Conservation (phyloP, 2,113 vertebrate species). For the Ardeotis arabs region DNA sequence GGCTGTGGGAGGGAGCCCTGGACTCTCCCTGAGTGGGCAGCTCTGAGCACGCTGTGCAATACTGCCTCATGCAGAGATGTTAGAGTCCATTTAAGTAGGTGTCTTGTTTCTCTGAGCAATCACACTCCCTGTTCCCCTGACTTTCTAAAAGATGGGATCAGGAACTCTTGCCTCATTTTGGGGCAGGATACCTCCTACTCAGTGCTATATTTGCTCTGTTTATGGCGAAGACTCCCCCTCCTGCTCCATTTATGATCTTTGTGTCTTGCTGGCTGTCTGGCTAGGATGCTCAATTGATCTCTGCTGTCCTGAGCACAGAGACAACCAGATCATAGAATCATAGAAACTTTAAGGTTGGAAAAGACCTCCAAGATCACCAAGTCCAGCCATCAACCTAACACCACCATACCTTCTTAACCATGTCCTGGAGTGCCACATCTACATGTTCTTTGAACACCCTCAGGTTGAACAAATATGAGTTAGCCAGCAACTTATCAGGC, state of each 20-base stretch:
- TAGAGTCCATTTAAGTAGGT: not conserved
- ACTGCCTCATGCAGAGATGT: rapidly evolving
- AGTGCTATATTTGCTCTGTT: not conserved
- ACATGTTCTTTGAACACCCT: not conserved
- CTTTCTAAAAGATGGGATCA: not conserved
- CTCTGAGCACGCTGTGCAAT: rapidly evolving
- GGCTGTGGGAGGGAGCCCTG: not conserved
- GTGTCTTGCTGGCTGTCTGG: not conserved
- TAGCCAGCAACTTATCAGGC: not conserved
- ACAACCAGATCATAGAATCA: not conserved
- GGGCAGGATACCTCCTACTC: not conserved
- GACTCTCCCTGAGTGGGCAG: not conserved
- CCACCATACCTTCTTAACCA: too few species aligned
- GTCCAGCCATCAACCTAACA: too few species aligned
- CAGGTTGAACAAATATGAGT: not conserved
- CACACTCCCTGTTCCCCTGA: not conserved
- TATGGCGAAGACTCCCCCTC: not conserved
- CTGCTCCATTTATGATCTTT: not conserved
- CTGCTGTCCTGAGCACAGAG: not conserved
- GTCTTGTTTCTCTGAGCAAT: not conserved
- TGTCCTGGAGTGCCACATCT: too few species aligned
- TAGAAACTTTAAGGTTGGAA: too few species aligned
- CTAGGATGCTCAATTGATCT: not conserved
- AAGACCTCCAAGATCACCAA: too few species aligned
- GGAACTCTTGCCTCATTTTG: not conserved